These are phyloP conservation scores for Sparidentex hasta DNA, from an alignment of 2,797 vertebrate genomes.

Conservation along the genomic window DNA sequence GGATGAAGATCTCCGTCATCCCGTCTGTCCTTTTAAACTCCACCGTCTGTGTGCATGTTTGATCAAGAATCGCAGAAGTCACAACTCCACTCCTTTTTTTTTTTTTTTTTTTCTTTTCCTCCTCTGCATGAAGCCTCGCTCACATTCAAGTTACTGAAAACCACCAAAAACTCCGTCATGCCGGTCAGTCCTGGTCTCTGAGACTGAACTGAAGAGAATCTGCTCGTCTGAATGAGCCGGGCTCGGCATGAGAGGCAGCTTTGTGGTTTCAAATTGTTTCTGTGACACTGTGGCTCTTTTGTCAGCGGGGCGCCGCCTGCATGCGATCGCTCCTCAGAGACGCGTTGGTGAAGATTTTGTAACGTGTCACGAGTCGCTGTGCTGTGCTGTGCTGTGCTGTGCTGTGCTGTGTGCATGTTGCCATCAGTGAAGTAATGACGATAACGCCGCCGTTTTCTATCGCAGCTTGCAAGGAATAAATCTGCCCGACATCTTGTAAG, in stretches of 20 bases:
- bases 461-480: conserved; percentile 79
- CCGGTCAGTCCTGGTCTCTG: neutral
- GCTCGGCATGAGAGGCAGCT: neutral
- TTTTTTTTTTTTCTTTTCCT: neutral
- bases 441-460: conserved; percentile 41
- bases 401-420: conserved; percentile 14
- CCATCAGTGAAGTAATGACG: conserved; percentile 19
- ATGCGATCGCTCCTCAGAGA: conserved; percentile 4
- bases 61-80: neutral
- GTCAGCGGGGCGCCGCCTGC: conserved; percentile 1
- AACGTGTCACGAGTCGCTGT: conserved; percentile 13
- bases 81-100: neutral
- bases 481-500: conserved; percentile 82
- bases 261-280: conserved; percentile 35
- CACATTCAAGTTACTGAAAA: neutral
- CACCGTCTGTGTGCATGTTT: neutral
- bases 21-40: conserved; percentile 10
- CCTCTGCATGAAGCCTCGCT: conserved; percentile 1
- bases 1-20: conserved; percentile 28
- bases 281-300: conserved; percentile 27
- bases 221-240: neutral
- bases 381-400: conserved; percentile 17
- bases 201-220: neutral
- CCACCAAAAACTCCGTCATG: neutral
- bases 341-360: conserved; percentile 1